Evolutionary conservation across 2,797 vertebrate species (phyloP), one percentile per base, ranked within the genome.

Genomic region (Lepus oiostolus): DNA sequence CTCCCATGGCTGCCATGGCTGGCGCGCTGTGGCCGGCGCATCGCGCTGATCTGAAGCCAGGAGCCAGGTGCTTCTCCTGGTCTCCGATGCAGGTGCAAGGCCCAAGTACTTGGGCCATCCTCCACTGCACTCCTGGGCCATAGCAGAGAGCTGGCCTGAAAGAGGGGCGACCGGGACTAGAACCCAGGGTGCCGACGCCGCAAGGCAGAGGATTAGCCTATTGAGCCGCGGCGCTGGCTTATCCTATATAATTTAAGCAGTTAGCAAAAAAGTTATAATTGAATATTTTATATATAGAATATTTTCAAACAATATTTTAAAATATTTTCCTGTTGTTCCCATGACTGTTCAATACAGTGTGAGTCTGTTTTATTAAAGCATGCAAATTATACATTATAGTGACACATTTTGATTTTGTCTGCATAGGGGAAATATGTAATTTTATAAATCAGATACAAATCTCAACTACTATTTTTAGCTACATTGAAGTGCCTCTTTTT

Each of bases 361-460:
- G 24, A 85, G 22, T 93, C 14, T 67, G 17, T 93, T 70, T 90
- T 86, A 86, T 90, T 90, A 90, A 96, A 85, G 88, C 4, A 30
- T 63, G 79, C 1, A 71, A 13, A 77, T 60, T 86, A 52, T n/a
- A 26, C n/a, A 87, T 50, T 70, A n/a, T 58, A 76, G 2, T 65
- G 52, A 62, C 72, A 79, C 1, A 83, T 94, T 90, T 92, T 92
- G 1, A 52, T 76, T 95, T 92, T 76, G 14, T 94, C 74, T 91
- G 16, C n/a, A 26, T 81, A 72, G 90, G 52, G 85, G 30, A 85
- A n/a, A 97, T 47, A 71, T 21, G 2, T 80, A 63, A 72, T 92
- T 93, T 96, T 38, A 52, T 75, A 79, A 80, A 58, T 47, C 42
- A 85, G 52, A 21, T 1, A 76, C 9, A 93, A 87, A 76, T 74